Base-by-base conservation (phyloP, 2,888 invertebrate species). In the Troilus luridus region DNA sequence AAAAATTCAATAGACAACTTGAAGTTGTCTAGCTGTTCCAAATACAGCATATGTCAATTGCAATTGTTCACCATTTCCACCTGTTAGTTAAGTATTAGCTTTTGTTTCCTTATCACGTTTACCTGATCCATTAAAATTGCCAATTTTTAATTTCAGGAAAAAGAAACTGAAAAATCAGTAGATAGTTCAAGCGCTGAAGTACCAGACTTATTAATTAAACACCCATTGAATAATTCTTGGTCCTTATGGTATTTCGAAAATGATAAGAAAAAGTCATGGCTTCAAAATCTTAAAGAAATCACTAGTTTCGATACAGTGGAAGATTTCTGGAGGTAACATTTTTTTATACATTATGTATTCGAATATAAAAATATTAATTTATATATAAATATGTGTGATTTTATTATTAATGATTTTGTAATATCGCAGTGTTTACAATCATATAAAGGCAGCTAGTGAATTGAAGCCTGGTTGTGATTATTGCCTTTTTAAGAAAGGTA, bases 211-310 rank as follows among this genome's bases (percentile, higher is more conserved):
- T 88, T 91, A 12, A 92, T 93, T 92, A 99, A 98, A 94, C 99
- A 99, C 95, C 98, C 99, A 12, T 95, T 99, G 92, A 98, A 99
- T 94, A 98, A 98, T 94, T 96, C 96, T 92, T 99, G 99, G 99
- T 98, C 98, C 19, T 95, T 99, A 92, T 99, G 99, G 99, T 99
- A 98, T 94, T 98, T 97, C 94, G 99, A 99, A 94, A 97, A 97
- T 93, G 98, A 99, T 94, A 97, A 97, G 94, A 97, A 96, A 93
- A 97, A 97, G 94, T 95, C 96, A 91, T 99, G 99, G 99, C 97
- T 98, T 94, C 98, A 98, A 93, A 98, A 98, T 95, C 97, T 98
- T 94, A 97, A 98, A 94, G 97, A 98, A 94, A 97, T 99, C 91
- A 98, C 98, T 91, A 97, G 97, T 93, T 98, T 99, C 94, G 97